Evolutionary conservation across 2,797 vertebrate genomes (phyloP).

Genomic region (Lates japonicus): DNA sequence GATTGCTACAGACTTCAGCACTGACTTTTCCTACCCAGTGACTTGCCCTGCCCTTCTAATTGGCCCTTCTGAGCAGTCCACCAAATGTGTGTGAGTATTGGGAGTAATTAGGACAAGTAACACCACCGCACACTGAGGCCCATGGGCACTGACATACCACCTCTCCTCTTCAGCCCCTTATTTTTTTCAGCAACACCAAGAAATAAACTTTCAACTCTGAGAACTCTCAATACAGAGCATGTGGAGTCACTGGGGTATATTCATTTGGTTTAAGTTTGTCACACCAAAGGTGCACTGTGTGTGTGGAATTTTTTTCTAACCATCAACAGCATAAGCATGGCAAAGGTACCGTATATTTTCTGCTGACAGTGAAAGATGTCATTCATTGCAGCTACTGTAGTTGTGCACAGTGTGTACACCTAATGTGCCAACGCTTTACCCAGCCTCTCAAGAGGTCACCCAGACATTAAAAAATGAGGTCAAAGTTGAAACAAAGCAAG

Average conservation of each 20-base stretch:
- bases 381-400: slow-evolving; percentile 11
- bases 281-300: background rate
- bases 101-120: slow-evolving; percentile 77
- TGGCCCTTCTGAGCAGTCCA: slow-evolving; percentile 73
- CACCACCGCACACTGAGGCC: slow-evolving; percentile 50
- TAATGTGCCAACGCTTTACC: background rate
- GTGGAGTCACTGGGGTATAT: slow-evolving; percentile 9
- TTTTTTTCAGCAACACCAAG: slow-evolving; percentile 29
- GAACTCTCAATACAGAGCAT: slow-evolving; percentile 25
- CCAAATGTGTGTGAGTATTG: slow-evolving; percentile 62
- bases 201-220: slow-evolving; percentile 45
- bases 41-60: slow-evolving; percentile 75
- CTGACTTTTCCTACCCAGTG: slow-evolving; percentile 51
- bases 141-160: slow-evolving; percentile 63
- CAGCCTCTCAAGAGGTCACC: slow-evolving; percentile 10
- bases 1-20: slow-evolving; percentile 47
- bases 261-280: slow-evolving; percentile 5
- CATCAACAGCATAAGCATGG: background rate
- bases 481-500: slow-evolving; percentile 41
- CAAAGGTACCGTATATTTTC: slow-evolving; percentile 13
- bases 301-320: background rate
- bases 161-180: slow-evolving; percentile 36
- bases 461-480: slow-evolving; percentile 23
- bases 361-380: slow-evolving; percentile 44
- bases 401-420: background rate